Percentiles rank a stretch among this genome's conserved stretches.
Conservation (phyloP, 2,113 vertebrate species). For the Thalassoma bifasciatum region DNA sequence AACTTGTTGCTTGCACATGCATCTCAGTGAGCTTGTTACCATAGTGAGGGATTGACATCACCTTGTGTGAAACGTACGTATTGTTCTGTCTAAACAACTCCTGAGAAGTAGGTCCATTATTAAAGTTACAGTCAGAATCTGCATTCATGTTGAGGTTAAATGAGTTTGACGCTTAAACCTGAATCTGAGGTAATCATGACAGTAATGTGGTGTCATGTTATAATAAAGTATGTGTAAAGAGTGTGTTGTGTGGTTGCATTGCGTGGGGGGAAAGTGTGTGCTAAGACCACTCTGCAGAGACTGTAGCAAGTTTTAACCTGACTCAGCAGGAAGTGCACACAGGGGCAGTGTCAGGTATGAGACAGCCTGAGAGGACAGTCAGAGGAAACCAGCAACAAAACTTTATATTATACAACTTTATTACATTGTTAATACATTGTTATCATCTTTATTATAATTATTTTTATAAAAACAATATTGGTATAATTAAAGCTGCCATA, state of each 20-base stretch:
- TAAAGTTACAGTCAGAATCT: too few species aligned
- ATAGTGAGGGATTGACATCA: neutral
- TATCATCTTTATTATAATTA: neutral
- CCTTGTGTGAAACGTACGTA: too few species aligned
- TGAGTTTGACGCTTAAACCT: neutral
- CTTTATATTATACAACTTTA: conserved; percentile 28
- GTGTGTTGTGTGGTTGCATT: conserved; percentile 15
- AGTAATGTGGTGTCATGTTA: neutral
- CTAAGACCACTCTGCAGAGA: conserved; percentile 44
- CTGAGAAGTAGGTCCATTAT: too few species aligned
- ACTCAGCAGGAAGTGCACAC: conserved; percentile 25
- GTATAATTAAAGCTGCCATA: too few species aligned
- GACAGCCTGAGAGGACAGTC: neutral
- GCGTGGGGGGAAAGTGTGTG: conserved; percentile 9
- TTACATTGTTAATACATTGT: conserved; percentile 1
- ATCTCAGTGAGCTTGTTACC: neutral
- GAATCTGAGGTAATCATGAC: neutral
- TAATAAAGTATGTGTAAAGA: neutral
- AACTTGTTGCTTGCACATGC: neutral
- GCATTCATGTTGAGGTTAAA: too few species aligned
- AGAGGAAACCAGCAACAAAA: neutral
- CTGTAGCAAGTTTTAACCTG: neutral
- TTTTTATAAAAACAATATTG: too few species aligned
- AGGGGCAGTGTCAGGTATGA: neutral
- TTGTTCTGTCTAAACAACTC: too few species aligned